Evolutionary conservation across 2,113 vertebrate species (phyloP).

Genomic region (Corythornis cristatus): DNA sequence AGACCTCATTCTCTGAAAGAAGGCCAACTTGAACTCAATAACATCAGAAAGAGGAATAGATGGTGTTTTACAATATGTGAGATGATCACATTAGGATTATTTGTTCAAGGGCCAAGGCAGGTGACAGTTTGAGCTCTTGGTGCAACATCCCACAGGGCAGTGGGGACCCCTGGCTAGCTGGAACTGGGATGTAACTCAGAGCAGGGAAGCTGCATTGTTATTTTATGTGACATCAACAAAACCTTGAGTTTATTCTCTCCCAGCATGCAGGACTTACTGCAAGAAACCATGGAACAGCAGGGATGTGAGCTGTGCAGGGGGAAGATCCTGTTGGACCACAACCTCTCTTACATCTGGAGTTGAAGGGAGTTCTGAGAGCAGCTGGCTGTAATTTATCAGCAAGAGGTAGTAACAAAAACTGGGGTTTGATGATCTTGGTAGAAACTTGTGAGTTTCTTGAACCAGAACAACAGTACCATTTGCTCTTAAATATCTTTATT

Average conservation of each 20-base stretch:
- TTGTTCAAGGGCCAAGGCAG: background rate
- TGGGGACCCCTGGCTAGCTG: background rate
- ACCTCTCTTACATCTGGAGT: background rate
- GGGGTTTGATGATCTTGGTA: background rate
- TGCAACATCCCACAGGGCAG: background rate
- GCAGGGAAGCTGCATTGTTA: background rate
- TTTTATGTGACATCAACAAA: background rate
- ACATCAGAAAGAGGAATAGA: background rate
- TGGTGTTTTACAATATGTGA: background rate
- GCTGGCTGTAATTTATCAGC: background rate
- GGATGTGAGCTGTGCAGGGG: background rate
- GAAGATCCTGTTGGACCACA: background rate
- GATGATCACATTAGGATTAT: background rate
- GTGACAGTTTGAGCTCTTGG: background rate
- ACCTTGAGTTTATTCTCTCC: background rate
- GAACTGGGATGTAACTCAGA: background rate
- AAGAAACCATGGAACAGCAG: background rate
- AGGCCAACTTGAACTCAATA: background rate
- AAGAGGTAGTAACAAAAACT: background rate
- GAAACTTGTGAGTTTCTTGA: background rate
- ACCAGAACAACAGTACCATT: background rate
- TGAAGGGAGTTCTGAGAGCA: background rate
- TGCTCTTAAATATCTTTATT: background rate
- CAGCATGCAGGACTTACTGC: background rate
- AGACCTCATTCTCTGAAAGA: background rate